Evolutionary conservation across 1,140 invertebrate species (phyloP).

Genomic region (Gonatopus flavifemur): DNA sequence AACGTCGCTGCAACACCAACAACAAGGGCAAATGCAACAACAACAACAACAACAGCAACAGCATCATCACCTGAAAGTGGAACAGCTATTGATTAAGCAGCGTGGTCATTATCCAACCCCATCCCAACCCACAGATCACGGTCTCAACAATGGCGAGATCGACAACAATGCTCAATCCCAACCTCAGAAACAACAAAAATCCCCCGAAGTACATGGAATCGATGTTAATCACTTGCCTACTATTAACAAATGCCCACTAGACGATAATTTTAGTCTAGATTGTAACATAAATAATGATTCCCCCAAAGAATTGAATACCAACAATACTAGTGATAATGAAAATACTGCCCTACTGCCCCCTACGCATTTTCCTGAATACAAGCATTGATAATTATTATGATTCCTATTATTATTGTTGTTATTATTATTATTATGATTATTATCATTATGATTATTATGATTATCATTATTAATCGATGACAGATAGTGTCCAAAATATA

Average conservation of each 20-base stretch:
- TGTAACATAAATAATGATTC: slow-evolving; percentile 57
- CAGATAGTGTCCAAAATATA: slow-evolving; percentile 53
- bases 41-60: slow-evolving; percentile 32
- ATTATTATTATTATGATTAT: too few relatives aligned
- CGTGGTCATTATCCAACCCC: slow-evolving; percentile 50
- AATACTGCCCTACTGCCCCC: slow-evolving; percentile 55
- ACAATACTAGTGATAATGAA: slow-evolving; percentile 55
- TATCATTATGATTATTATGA: too few relatives aligned
- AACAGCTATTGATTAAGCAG: slow-evolving; percentile 41
- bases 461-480: slow-evolving; percentile 48
- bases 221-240: slow-evolving; percentile 54
- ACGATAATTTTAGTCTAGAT: slow-evolving; percentile 56
- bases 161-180: slow-evolving; percentile 52
- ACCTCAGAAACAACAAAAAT: slow-evolving; percentile 41
- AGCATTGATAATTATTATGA: slow-evolving; percentile 57
- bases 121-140: slow-evolving; percentile 42
- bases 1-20: slow-evolving; percentile 17
- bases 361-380: slow-evolving; percentile 59
- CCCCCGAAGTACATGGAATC: slow-evolving; percentile 47
- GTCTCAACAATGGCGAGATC: slow-evolving; percentile 37
- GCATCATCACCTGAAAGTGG: slow-evolving; percentile 19
- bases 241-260: slow-evolving; percentile 53
- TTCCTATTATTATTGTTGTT: background rate
- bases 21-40: slow-evolving; percentile 12
- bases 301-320: slow-evolving; percentile 52